Percentiles rank a stretch among this genome's conserved stretches.
phyloP scores from a whole-genome alignment of 2,797 vertebrate genomes.

The Pachyuromys duprasi region DNA sequence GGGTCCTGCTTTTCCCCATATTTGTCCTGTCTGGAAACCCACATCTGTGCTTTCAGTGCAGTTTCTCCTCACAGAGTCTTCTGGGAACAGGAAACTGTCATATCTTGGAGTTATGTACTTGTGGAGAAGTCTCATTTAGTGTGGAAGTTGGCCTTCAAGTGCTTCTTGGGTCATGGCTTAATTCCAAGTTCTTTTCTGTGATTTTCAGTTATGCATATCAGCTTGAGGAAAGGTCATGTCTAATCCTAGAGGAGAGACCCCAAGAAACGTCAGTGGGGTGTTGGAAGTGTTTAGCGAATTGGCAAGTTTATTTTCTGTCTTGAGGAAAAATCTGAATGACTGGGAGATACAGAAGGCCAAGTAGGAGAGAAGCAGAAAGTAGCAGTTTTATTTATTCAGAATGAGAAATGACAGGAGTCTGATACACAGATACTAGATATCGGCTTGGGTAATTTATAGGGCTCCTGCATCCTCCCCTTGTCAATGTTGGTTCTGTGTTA shows the following conservation, averaged over 20 bases:
- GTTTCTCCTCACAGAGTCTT: neutral
- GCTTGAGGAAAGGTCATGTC: neutral
- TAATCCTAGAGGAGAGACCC: neutral
- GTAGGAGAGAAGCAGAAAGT: neutral
- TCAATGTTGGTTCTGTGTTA: no score
- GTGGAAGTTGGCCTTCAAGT: neutral
- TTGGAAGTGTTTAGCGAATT: neutral
- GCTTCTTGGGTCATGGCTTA: no score
- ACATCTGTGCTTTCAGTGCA: no score
- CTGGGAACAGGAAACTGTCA: no score
- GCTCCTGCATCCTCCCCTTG: no score
- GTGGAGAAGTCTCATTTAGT: neutral
- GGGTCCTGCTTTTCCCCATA: no score
- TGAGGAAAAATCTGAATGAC: neutral
- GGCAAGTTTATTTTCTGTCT: neutral
- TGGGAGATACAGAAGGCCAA: neutral
- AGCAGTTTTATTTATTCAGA: neutral
- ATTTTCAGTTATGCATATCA: neutral
- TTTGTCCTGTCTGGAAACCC: no score
- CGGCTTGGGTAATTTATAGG: no score
- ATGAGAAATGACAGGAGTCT: no score
- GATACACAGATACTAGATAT: no score
- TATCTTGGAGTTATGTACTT: no score
- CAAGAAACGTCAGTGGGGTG: rapidly evolving
- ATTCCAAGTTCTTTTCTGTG: neutral